These are phyloP conservation scores for Turdus rufiventris DNA, from an alignment of 2,113 vertebrate genomes.

Conservation along the genomic window DNA sequence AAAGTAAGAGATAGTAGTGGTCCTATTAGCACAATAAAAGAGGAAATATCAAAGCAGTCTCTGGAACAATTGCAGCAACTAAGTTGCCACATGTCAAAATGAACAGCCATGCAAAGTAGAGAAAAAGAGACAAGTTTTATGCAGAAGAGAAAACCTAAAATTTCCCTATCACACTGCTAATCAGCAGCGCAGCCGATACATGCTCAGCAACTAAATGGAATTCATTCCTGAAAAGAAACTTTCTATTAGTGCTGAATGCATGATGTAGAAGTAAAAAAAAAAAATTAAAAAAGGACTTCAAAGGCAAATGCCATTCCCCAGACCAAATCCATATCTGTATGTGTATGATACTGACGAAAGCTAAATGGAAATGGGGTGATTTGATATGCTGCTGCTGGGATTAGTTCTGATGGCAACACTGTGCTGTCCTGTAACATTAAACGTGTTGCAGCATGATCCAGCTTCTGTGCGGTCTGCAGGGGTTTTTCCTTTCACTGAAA, in stretches of 20 bases:
- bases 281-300: not conserved
- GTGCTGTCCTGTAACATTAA: not conserved
- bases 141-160: not conserved
- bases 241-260: constrained; percentile 5
- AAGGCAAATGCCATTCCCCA: not conserved
- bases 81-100: constrained; percentile 4
- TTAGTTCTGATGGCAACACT: not conserved
- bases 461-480: not conserved
- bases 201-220: constrained; percentile 13
- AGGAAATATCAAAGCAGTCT: constrained; percentile 42
- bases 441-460: not conserved
- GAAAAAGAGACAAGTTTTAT: not conserved
- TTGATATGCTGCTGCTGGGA: not conserved
- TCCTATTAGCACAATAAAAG: constrained; percentile 49
- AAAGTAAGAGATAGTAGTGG: not conserved
- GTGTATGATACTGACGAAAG: not conserved
- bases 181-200: not conserved
- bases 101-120: not conserved
- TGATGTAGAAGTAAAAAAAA: not conserved
- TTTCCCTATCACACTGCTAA: constrained; percentile 9
- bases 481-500: not conserved
- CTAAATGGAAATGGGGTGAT: constrained; percentile 24
- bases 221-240: not conserved
- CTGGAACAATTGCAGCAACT: constrained; percentile 40
- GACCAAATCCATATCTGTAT: not conserved